Conservation (phyloP, 1,140 invertebrate species). For the Aradophagus sp. region DNA sequence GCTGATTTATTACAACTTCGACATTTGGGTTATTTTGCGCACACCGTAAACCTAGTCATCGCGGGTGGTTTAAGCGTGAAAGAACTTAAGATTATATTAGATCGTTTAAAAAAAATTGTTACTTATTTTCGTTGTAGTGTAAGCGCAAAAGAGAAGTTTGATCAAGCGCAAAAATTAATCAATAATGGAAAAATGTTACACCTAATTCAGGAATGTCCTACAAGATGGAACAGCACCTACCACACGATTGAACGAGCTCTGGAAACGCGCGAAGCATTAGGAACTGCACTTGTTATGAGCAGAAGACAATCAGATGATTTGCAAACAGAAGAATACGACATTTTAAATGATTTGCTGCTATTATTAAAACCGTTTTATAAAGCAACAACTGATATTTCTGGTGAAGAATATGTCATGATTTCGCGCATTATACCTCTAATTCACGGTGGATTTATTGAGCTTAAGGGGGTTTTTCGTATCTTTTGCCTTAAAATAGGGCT, state of each 20-base stretch:
- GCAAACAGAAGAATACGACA: not conserved
- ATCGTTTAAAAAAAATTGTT: constrained; percentile 61
- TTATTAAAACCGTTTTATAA: constrained; percentile 15
- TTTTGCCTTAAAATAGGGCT: too few species aligned
- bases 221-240: constrained; percentile 65
- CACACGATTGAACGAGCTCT: constrained; percentile 65
- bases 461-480: too few species aligned
- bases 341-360: constrained; percentile 2
- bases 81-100: constrained; percentile 26
- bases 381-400: constrained; percentile 11
- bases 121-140: constrained; percentile 56
- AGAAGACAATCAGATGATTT: not conserved
- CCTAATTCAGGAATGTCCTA: constrained; percentile 56
- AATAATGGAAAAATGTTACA: constrained; percentile 30
- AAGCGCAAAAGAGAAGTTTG: constrained; percentile 41
- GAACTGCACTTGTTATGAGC: constrained; percentile 3
- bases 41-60: constrained; percentile 58
- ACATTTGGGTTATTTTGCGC: constrained; percentile 61
- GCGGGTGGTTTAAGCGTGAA: not conserved
- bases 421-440: constrained; percentile 12
- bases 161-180: constrained; percentile 10
- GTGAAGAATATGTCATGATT: constrained; percentile 10
- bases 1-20: constrained; percentile 39
- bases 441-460: too few species aligned
- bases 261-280: constrained; percentile 5